Conservation (phyloP, 35 echinoderm and acorn worm genomes). For the Ptychodera flava region DNA sequence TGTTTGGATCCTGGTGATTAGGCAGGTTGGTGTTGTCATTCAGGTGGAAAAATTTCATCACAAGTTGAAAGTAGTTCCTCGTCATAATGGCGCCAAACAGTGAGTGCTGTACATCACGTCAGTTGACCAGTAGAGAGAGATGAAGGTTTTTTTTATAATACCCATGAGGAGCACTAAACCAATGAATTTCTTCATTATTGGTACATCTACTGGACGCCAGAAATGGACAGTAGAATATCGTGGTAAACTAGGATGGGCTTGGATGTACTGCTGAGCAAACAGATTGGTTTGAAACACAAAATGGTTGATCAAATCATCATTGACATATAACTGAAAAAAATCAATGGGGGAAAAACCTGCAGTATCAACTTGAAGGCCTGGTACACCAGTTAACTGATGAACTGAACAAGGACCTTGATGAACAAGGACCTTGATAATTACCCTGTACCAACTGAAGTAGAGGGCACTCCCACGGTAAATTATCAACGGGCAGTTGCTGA, state of each 20-base stretch:
- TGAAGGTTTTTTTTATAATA: background rate
- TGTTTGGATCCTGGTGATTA: background rate
- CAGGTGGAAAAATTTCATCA: slow-evolving; percentile 26
- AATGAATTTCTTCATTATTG: slow-evolving; percentile 14
- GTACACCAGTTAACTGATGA: slow-evolving; percentile 26
- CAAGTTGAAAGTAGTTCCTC: background rate
- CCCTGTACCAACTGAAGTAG: slow-evolving; percentile 21
- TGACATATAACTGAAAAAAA: slow-evolving; percentile 26
- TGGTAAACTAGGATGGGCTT: slow-evolving; percentile 14
- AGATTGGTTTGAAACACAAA: slow-evolving; percentile 31
- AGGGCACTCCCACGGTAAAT: background rate
- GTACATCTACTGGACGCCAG: background rate
- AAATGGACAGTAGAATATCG: background rate
- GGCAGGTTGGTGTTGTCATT: slow-evolving; percentile 7
- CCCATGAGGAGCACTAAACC: slow-evolving; percentile 3
- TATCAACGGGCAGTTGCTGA: slow-evolving; percentile 8
- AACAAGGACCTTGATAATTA: background rate
- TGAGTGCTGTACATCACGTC: slow-evolving; percentile 11
- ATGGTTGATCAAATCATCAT: slow-evolving; percentile 11
- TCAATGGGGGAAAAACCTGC: too few relatives aligned
- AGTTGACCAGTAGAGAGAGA: background rate
- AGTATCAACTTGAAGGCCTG: slow-evolving; percentile 20
- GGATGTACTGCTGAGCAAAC: slow-evolving; percentile 28
- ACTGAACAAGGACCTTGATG: too few relatives aligned
- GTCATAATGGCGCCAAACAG: slow-evolving; percentile 17